These are phyloP conservation scores for Stenodema calcarata DNA, from an alignment of 2,888 invertebrate genomes.

Conservation along the genomic window DNA sequence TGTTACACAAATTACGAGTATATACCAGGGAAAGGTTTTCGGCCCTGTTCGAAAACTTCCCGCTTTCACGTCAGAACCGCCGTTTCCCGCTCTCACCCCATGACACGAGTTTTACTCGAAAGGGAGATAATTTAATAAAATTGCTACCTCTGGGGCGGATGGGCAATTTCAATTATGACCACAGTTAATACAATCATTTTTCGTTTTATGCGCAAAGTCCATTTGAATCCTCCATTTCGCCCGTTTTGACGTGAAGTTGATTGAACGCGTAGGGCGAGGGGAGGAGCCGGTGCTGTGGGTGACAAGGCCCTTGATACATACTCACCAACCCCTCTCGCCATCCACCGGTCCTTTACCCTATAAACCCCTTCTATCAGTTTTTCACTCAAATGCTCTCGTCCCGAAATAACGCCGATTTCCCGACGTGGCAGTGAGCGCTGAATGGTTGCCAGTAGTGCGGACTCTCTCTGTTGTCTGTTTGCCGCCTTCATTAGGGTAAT, in stretches of 20 bases:
- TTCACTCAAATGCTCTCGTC: background rate
- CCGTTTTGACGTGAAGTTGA: constrained; percentile 13
- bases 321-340: background rate
- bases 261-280: background rate
- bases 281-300: background rate
- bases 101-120: background rate
- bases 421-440: background rate
- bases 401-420: background rate
- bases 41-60: background rate
- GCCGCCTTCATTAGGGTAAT: constrained; percentile 8
- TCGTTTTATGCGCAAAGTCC: constrained; percentile 11
- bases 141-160: background rate
- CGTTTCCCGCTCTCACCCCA: background rate
- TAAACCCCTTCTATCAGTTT: constrained; percentile 1
- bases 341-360: background rate
- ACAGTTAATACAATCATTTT: constrained; percentile 16
- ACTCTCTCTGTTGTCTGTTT: background rate
- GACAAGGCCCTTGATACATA: background rate
- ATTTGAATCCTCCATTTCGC: background rate
- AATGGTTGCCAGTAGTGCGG: background rate
- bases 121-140: background rate
- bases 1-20: background rate
- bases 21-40: background rate
- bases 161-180: constrained; percentile 12
- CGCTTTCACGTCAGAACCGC: background rate